phyloP scores from a whole-genome alignment of 2,888 invertebrate genomes.

The Galeopsomyia nigrocyanea region DNA sequence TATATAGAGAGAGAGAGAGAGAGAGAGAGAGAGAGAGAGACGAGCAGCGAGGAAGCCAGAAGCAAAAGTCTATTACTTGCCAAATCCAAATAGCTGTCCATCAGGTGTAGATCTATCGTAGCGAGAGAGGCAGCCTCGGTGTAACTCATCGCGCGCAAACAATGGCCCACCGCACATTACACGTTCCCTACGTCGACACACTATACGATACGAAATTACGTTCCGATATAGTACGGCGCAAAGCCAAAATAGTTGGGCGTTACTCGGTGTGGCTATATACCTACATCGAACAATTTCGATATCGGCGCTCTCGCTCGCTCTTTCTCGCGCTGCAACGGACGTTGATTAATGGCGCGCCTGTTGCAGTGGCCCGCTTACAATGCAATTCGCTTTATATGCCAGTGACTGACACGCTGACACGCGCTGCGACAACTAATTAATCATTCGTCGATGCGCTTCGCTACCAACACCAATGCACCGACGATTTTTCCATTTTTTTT shows the following conservation, averaged over 20 bases:
- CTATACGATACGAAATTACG: too few relatives aligned
- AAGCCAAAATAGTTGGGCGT: background rate
- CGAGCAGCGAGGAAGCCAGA: background rate
- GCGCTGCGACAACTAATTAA: conserved; percentile 68
- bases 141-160: conserved; percentile 29
- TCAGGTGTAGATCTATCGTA: conserved; percentile 46
- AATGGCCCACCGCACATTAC: conserved; percentile 19
- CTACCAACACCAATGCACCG: background rate
- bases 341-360: conserved; percentile 69
- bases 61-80: conserved; percentile 45
- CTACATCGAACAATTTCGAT: conserved; percentile 20
- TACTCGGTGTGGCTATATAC: background rate
- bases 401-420: conserved; percentile 66
- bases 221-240: too few relatives aligned
- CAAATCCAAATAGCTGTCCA: conserved; percentile 46
- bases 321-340: conserved; percentile 59
- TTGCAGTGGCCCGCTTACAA: conserved; percentile 66
- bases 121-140: conserved; percentile 1
- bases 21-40: too few relatives aligned
- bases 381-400: conserved; percentile 65
- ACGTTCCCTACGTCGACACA: too few relatives aligned
- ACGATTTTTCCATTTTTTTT: background rate
- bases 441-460: conserved; percentile 58
- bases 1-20: too few relatives aligned
- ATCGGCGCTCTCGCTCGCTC: conserved; percentile 21